Conservation (phyloP, 2,888 invertebrate genomes). For the Drosophila planitibia region DNA sequence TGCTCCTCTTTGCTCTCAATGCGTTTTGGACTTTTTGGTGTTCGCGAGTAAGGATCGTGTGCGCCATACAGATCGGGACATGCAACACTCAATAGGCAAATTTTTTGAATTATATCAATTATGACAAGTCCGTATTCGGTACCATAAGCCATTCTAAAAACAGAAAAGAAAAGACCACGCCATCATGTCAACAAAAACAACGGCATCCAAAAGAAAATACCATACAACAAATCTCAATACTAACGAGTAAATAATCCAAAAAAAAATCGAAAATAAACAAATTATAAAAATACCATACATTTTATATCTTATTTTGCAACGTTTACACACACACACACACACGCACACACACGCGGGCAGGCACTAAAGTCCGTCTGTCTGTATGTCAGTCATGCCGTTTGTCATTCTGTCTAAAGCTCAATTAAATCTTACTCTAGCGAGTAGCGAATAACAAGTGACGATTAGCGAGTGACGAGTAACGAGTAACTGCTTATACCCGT, state of each 20-base stretch:
- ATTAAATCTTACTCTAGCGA: constrained; percentile 15
- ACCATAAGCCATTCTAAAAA: constrained; percentile 96
- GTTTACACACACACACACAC: constrained; percentile 37
- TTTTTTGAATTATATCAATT: constrained; percentile 96
- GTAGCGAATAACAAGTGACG: constrained; percentile 15
- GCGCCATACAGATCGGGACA: constrained; percentile 96
- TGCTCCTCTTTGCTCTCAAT: constrained; percentile 87
- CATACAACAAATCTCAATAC: constrained; percentile 1
- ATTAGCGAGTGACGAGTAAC: constrained; percentile 14
- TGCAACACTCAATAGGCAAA: constrained; percentile 94
- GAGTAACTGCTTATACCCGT: constrained; percentile 2
- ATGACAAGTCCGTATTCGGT: constrained; percentile 98
- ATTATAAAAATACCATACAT: constrained; percentile 4
- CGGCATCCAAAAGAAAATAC: constrained; percentile 44
- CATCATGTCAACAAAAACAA: constrained; percentile 62
- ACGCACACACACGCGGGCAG: constrained; percentile 58
- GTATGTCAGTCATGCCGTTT: constrained; percentile 15
- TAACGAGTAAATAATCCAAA: constrained; percentile 5
- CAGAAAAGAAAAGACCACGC: constrained; percentile 54
- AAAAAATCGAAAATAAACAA: background rate
- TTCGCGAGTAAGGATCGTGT: constrained; percentile 94
- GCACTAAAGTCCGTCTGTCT: constrained; percentile 59
- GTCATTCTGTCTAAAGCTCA: constrained; percentile 28
- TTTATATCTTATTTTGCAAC: background rate
- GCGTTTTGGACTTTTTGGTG: constrained; percentile 91